Evolutionary conservation across 2,113 vertebrate species (phyloP).

Genomic region (Benthochromis sp.): DNA sequence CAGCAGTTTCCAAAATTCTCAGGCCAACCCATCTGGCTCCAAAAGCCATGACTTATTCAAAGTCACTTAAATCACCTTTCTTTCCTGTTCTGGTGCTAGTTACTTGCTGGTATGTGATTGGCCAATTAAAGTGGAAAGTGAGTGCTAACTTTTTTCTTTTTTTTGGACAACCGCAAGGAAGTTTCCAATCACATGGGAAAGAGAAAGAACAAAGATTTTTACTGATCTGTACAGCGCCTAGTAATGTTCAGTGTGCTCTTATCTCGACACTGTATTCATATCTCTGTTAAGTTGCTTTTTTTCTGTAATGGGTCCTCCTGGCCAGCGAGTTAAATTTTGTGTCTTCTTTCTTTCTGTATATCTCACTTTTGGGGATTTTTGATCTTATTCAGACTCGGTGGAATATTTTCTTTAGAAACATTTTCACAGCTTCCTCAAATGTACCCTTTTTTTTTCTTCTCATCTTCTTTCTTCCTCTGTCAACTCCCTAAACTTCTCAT

Average conservation of each 20-base stretch:
- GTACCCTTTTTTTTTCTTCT: neutral
- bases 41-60: neutral
- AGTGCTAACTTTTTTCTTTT: neutral
- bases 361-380: conserved; percentile 46
- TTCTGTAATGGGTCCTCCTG: conserved; percentile 5
- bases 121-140: neutral
- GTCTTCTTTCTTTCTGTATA: conserved; percentile 26
- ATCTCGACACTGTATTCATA: conserved; percentile 23
- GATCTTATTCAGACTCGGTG: conserved; percentile 18
- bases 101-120: neutral
- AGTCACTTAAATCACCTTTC: neutral
- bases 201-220: neutral
- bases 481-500: neutral
- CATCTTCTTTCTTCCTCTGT: neutral
- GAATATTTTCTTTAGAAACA: conserved; percentile 43
- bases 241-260: neutral
- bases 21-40: neutral
- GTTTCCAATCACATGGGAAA: neutral
- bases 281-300: conserved; percentile 23
- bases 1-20: neutral
- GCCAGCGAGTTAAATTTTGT: neutral
- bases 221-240: neutral
- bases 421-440: conserved; percentile 34
- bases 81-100: neutral
- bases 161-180: neutral